phyloP scores from a whole-genome alignment of 2,797 vertebrate species.

The Hapalemur alaotrensis region DNA sequence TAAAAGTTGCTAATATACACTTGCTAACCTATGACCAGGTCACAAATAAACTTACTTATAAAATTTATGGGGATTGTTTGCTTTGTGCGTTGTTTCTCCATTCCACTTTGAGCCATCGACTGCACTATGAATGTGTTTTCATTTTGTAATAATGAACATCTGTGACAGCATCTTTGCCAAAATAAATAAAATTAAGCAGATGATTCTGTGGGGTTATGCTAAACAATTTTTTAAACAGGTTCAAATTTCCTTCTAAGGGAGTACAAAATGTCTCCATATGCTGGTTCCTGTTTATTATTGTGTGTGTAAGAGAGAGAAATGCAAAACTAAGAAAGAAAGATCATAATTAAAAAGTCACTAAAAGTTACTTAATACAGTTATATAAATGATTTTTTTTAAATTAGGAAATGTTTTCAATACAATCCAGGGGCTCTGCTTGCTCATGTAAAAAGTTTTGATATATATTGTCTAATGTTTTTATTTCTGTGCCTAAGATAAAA shows the following conservation, averaged over 20 bases:
- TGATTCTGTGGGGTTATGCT: slow-evolving; percentile 73
- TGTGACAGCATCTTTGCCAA: slow-evolving; percentile 79
- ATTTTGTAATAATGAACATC: slow-evolving; percentile 82
- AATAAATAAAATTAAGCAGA: slow-evolving; percentile 81
- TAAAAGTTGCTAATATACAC: neutral
- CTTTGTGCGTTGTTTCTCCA: neutral
- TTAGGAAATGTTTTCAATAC: neutral
- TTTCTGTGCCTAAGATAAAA: slow-evolving; percentile 10
- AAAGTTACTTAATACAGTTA: neutral
- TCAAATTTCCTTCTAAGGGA: slow-evolving; percentile 74
- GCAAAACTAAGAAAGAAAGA: neutral
- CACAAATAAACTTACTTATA: slow-evolving; percentile 4
- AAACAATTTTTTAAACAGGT: slow-evolving; percentile 78
- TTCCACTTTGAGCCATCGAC: neutral
- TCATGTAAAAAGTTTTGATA: neutral
- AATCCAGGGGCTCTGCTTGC: neutral
- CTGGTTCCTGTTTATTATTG: slow-evolving; percentile 12
- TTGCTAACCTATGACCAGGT: neutral
- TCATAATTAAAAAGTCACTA: neutral
- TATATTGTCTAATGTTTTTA: neutral
- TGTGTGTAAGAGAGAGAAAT: neutral
- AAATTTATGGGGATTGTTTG: neutral
- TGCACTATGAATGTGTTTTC: slow-evolving; percentile 62
- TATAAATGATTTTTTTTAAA: neutral
- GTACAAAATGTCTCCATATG: slow-evolving; percentile 64